Evolutionary conservation across 2,113 vertebrate species (phyloP).

Genomic region (Capricornis sumatraensis): DNA sequence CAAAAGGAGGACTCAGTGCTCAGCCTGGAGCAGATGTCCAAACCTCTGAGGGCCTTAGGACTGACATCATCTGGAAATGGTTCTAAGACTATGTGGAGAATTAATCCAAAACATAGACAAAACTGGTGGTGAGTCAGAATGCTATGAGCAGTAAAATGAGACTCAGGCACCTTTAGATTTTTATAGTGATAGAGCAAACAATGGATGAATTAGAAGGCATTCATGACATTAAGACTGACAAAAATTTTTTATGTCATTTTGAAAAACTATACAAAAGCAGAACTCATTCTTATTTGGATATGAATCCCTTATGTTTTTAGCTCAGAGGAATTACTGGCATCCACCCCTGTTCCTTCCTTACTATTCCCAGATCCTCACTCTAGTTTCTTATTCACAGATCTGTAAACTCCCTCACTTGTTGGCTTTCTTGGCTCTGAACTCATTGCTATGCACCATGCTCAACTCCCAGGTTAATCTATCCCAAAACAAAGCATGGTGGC

Average conservation of each 20-base stretch:
- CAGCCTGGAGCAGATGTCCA: background rate
- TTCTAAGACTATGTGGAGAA: background rate
- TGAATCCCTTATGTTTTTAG: background rate
- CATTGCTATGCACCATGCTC: background rate
- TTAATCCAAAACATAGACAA: background rate
- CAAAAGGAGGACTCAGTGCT: background rate
- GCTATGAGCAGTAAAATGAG: background rate
- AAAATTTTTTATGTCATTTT: background rate
- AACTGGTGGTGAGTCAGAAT: background rate
- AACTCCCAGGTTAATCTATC: background rate
- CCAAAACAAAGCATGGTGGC: background rate
- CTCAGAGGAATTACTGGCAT: background rate
- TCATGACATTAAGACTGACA: background rate
- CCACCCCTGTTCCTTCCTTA: background rate
- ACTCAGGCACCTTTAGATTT: background rate
- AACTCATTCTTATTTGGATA: background rate
- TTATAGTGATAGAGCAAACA: background rate
- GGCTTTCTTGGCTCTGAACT: background rate
- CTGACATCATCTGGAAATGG: background rate
- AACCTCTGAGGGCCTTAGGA: background rate
- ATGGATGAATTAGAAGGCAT: background rate
- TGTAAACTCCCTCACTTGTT: background rate
- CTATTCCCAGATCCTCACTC: background rate
- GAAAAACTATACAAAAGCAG: background rate
- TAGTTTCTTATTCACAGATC: background rate